Evolutionary conservation across 1,140 invertebrate species (phyloP), one percentile per base, ranked within the genome.

Genomic region (Meloidogyne floridensis): DNA sequence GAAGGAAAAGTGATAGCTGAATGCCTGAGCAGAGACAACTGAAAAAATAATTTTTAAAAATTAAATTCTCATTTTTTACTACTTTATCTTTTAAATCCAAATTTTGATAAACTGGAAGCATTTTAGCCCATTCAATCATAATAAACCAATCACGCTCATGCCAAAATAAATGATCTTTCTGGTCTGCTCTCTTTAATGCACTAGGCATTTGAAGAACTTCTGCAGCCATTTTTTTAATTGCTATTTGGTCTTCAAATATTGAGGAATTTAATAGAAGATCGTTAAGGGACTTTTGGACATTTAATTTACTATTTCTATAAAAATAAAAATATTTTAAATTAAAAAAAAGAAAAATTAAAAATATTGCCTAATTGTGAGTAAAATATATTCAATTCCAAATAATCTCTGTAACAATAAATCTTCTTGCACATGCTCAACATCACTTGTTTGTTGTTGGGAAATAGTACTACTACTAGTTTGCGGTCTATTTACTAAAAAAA

Each of bases 41-140:
- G 65, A 85, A 85, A 20, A 78, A 18, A 6, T 47, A 47, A 47
- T 47, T 54, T 32, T 80, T 42, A 81, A 84, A 76, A 15, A 4
- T 56, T n/a, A 76, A 32, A 51, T 73, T 11, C 53, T 80, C 75
- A 79, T n/a, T 86, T 54, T 32, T 32, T 18, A 9, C 32, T n/a
- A 88, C 88, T 77, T 89, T 90, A 75, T 89, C 88, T 53, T 20
- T 72, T 42, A 89, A 72, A 3, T 81, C 59, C 42, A 89, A 80
- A n/a, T 56, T 13, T 43, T 87, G 77, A 77, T 88, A 89, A 54
- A 84, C 86, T 15, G 82, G 81, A 56, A 89, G 85, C 11, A 85
- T 89, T 83, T 89, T 89, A 11, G 88, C 89, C 89, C 89, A 89
- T 77, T 89, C 88, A 47, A 90, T 89, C 88, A 89, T 89, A 59